These are phyloP conservation scores for Callaeas wilsoni DNA, from an alignment of 2,113 vertebrate species.

Conservation along the genomic window DNA sequence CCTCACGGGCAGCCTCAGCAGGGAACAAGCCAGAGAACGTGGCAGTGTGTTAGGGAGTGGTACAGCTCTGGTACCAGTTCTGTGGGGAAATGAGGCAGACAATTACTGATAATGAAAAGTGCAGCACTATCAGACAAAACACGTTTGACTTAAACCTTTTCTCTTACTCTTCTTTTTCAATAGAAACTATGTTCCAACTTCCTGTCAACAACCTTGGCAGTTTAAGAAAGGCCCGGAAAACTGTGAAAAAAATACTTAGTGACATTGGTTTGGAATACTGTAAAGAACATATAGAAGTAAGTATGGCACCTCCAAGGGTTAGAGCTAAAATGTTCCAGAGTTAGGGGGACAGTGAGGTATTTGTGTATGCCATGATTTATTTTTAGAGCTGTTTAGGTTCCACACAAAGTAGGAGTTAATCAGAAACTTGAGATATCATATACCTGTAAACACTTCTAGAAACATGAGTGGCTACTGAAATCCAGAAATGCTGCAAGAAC, in stretches of 20 bases:
- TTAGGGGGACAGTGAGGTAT: not conserved
- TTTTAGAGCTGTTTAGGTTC: not conserved
- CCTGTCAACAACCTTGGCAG: slow-evolving; percentile 99
- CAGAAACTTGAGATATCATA: not conserved
- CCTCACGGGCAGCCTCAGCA: slow-evolving; percentile 1
- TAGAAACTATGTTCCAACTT: slow-evolving; percentile 99
- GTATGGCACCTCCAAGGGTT: slow-evolving; percentile 62
- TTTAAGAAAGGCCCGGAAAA: slow-evolving; percentile 98
- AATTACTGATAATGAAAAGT: slow-evolving; percentile 17
- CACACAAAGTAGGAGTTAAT: not conserved
- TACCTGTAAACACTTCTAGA: not conserved
- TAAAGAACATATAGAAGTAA: slow-evolving; percentile 95
- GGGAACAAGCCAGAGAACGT: not conserved
- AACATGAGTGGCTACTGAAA: not conserved
- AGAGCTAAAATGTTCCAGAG: not conserved
- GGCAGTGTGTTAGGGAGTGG: not conserved
- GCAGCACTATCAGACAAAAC: not conserved
- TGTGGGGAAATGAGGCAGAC: slow-evolving; percentile 21
- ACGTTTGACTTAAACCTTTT: slow-evolving; percentile 61
- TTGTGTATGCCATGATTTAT: not conserved
- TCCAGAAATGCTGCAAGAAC: not conserved
- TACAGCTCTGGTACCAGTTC: slow-evolving; percentile 17
- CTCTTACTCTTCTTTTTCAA: slow-evolving; percentile 73
- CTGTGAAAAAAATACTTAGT: slow-evolving; percentile 97
- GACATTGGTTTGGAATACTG: slow-evolving; percentile 99